These are phyloP conservation scores for Synanthedon tipuliformis DNA, from an alignment of 2,888 invertebrate genomes.

Conservation along the genomic window DNA sequence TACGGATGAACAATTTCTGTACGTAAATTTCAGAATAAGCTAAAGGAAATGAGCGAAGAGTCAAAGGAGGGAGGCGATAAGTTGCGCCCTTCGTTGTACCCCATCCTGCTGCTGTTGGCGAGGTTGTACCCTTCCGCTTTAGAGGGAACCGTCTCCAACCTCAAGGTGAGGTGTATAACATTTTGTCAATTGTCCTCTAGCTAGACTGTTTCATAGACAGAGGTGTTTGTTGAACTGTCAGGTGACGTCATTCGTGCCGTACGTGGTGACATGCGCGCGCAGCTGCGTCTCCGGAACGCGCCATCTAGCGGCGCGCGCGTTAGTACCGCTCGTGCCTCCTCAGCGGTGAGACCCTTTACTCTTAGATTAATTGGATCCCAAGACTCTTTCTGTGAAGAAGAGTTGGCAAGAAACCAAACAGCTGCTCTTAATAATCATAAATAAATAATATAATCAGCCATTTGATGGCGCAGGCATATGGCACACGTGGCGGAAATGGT, in stretches of 20 bases:
- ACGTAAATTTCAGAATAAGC: conserved; percentile 1
- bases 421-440: no score
- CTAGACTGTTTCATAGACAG: no score
- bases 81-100: conserved; percentile 77
- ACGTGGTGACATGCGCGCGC: conserved; percentile 72
- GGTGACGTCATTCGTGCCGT: conserved; percentile 75
- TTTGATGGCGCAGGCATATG: conserved; percentile 19
- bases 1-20: no score
- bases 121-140: conserved; percentile 81
- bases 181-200: no score
- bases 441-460: no score
- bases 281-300: conserved; percentile 78
- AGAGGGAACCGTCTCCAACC: conserved; percentile 76
- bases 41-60: conserved; percentile 42
- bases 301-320: conserved; percentile 78
- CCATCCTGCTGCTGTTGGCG: conserved; percentile 80
- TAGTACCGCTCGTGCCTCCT: conserved; percentile 28
- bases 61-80: conserved; percentile 15
- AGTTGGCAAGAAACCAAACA: no score
- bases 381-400: no score
- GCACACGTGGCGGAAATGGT: conserved; percentile 28
- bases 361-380: no score
- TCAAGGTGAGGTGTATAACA: conserved; percentile 62
- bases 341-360: conserved; percentile 12
- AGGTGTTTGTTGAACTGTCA: conserved; percentile 19